Evolutionary conservation across 2,797 vertebrate genomes (phyloP).

Genomic region (Echiichthys vipera): DNA sequence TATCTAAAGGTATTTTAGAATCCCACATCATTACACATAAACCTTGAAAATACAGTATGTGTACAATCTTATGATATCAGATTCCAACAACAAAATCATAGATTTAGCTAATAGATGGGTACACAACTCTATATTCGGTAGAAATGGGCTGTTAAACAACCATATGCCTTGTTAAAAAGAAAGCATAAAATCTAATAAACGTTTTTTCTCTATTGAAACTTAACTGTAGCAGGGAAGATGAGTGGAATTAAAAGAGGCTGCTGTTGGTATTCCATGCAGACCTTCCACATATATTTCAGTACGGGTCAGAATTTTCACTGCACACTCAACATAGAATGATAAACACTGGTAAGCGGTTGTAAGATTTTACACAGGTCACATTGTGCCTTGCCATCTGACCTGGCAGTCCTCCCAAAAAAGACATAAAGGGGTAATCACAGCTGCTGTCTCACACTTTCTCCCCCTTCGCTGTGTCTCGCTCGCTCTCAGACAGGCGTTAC

Average conservation of each 20-base stretch:
- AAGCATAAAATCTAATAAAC: slow-evolving; percentile 1
- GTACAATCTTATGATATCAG: neutral
- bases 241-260: slow-evolving; percentile 26
- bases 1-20: slow-evolving; percentile 28
- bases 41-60: slow-evolving; percentile 6
- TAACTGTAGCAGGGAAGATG: neutral
- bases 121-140: neutral
- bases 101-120: neutral
- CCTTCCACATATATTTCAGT: slow-evolving; percentile 17
- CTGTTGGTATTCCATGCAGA: slow-evolving; percentile 7
- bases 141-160: neutral
- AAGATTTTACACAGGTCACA: slow-evolving; percentile 60
- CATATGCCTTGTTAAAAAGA: neutral
- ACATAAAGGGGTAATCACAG: slow-evolving; percentile 60
- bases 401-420: slow-evolving; percentile 57
- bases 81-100: neutral
- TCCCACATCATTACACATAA: neutral
- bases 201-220: slow-evolving; percentile 10
- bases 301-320: slow-evolving; percentile 39
- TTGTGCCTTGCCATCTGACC: slow-evolving; percentile 54
- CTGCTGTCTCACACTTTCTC: slow-evolving; percentile 50
- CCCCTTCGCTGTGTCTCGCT: slow-evolving; percentile 16
- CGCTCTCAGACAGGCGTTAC: slow-evolving; percentile 32
- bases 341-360: slow-evolving; percentile 42
- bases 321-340: slow-evolving; percentile 41